These are phyloP conservation scores for Microtus ochrogaster DNA, from an alignment of 2,113 vertebrate species.

Conservation along the genomic window DNA sequence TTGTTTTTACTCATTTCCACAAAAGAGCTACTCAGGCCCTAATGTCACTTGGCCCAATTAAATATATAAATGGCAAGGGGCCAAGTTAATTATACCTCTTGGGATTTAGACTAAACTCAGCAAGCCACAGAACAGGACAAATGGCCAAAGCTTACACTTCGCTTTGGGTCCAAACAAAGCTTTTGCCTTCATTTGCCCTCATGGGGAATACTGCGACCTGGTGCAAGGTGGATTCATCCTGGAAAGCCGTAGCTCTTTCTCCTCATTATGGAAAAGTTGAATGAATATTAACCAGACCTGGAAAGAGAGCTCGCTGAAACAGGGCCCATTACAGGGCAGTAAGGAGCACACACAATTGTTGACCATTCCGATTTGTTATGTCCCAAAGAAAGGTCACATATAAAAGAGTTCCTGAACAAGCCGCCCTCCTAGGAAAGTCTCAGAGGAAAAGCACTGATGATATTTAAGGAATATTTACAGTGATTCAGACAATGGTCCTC, in stretches of 20 bases:
- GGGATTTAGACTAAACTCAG: slow-evolving; percentile 60
- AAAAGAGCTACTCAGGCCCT: slow-evolving; percentile 68
- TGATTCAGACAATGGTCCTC: slow-evolving; percentile 51
- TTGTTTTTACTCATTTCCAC: slow-evolving; percentile 67
- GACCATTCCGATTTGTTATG: neutral
- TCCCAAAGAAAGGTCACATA: slow-evolving; percentile 48
- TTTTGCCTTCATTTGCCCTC: slow-evolving; percentile 63
- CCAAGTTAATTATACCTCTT: slow-evolving; percentile 73
- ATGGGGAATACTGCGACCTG: slow-evolving; percentile 50
- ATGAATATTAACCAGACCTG: slow-evolving; percentile 64
- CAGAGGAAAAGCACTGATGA: neutral
- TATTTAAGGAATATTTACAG: slow-evolving; percentile 54
- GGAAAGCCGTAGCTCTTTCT: slow-evolving; percentile 57
- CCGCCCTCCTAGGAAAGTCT: slow-evolving; percentile 23
- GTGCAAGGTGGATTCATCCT: slow-evolving; percentile 20
- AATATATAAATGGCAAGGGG: slow-evolving; percentile 75
- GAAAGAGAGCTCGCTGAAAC: neutral
- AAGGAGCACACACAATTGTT: slow-evolving; percentile 19
- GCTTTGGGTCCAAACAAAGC: slow-evolving; percentile 64
- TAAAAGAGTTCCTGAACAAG: slow-evolving; percentile 16
- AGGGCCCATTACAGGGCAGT: neutral
- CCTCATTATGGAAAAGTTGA: slow-evolving; percentile 58
- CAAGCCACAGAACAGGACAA: slow-evolving; percentile 56
- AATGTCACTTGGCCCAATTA: slow-evolving; percentile 77
- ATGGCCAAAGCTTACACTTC: slow-evolving; percentile 57